A percentile compares a stretch with the other conserved stretches of the same genome.
Conservation (phyloP, 2,888 invertebrate species). For the Dysmachus trigonus region DNA sequence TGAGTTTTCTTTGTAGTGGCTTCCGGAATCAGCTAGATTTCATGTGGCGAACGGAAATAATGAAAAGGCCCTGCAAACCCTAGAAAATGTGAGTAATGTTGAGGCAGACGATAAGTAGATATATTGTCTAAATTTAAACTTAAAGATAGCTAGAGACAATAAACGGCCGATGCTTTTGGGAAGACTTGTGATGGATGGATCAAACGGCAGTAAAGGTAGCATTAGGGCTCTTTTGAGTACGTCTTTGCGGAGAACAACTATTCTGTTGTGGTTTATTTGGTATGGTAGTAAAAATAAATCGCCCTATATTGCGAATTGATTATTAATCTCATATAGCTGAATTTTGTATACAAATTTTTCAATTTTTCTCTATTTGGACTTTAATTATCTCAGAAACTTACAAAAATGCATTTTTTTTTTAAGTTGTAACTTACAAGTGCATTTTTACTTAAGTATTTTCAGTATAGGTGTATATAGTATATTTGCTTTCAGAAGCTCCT, state of each 20-base stretch:
- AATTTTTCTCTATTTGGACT: no score
- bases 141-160: conserved; percentile 83
- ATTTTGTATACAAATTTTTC: no score
- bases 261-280: conserved; percentile 94
- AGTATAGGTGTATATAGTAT: no score
- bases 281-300: conserved; percentile 58
- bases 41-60: conserved; percentile 87
- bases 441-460: no score
- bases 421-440: no score
- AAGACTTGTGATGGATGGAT: conserved; percentile 81
- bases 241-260: conserved; percentile 82
- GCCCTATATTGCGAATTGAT: neutral
- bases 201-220: conserved; percentile 68
- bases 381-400: no score
- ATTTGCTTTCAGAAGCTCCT: no score
- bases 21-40: conserved; percentile 92
- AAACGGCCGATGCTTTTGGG: conserved; percentile 89
- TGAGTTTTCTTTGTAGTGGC: conserved; percentile 72
- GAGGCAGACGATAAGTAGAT: neutral
- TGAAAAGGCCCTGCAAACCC: conserved; percentile 83
- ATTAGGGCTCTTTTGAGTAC: conserved; percentile 79
- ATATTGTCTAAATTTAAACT: neutral
- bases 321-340: neutral
- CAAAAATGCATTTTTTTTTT: no score
- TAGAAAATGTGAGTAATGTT: conserved; percentile 71